These are phyloP conservation scores for Elaphurus davidianus DNA, from an alignment of 2,113 vertebrate species.

Conservation along the genomic window DNA sequence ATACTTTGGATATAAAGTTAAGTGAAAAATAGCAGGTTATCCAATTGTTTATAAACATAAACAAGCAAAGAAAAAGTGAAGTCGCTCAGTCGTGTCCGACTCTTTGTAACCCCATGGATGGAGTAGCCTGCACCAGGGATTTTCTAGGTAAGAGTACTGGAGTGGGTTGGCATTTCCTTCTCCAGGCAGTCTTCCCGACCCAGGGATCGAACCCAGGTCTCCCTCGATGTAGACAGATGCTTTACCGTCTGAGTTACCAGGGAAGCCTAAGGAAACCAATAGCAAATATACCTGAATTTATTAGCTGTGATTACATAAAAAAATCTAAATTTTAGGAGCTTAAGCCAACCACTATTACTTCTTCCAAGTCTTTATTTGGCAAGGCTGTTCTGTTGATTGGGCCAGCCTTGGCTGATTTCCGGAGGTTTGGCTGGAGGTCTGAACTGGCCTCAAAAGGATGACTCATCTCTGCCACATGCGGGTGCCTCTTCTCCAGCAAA, in stretches of 20 bases:
- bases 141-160: no score
- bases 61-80: not conserved
- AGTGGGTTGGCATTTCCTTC: no score
- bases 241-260: no score
- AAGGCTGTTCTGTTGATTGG: not conserved
- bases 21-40: not conserved
- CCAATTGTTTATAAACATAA: not conserved
- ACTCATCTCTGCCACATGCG: fast-evolving
- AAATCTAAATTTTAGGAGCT: not conserved
- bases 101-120: no score
- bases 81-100: no score
- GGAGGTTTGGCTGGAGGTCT: not conserved
- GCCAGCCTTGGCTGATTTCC: not conserved
- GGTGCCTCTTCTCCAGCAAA: not conserved
- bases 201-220: no score
- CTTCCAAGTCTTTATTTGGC: not conserved
- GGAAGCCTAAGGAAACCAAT: not conserved
- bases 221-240: no score
- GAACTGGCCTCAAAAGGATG: not conserved
- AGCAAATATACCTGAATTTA: not conserved
- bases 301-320: not conserved
- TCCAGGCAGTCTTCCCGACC: no score
- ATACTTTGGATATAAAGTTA: not conserved
- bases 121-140: no score
- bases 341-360: not conserved